Conservation (phyloP, 1,140 invertebrate species). For the Ctenoplectra terminalis region DNA sequence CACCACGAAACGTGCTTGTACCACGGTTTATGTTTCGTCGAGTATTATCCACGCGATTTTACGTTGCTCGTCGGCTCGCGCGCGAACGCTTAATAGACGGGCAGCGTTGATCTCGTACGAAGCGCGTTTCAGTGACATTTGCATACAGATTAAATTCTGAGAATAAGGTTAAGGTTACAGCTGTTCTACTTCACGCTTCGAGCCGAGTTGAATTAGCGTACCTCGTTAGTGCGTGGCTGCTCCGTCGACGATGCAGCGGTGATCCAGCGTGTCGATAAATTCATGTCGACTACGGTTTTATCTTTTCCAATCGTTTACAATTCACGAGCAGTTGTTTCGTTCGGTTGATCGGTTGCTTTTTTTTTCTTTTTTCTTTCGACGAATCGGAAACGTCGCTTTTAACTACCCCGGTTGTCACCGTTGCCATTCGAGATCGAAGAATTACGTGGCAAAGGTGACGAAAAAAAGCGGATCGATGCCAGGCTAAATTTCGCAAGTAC, state of each 20-base stretch:
- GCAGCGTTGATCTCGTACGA: neutral
- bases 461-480: slow-evolving; percentile 10
- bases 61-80: neutral
- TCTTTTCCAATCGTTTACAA: neutral
- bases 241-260: neutral
- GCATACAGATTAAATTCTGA: slow-evolving; percentile 30
- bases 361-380: too few relatives aligned
- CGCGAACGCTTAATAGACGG: neutral
- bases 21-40: neutral
- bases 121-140: slow-evolving; percentile 7
- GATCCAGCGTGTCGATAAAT: neutral
- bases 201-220: slow-evolving; percentile 27
- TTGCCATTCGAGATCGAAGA: too few relatives aligned
- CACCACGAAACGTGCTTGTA: neutral
- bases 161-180: slow-evolving; percentile 52
- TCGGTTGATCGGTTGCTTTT: too few relatives aligned
- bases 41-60: neutral
- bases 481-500: slow-evolving; percentile 14
- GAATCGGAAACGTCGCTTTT: too few relatives aligned
- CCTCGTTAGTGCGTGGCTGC: slow-evolving; percentile 6
- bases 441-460: neutral
- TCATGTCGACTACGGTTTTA: neutral
- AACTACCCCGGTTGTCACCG: too few relatives aligned
- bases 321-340: too few relatives aligned
- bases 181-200: slow-evolving; percentile 26